A percentile compares a stretch with the other conserved stretches of the same genome.
phyloP scores from a whole-genome alignment of 2,113 vertebrate species.

The Halcyon senegalensis region DNA sequence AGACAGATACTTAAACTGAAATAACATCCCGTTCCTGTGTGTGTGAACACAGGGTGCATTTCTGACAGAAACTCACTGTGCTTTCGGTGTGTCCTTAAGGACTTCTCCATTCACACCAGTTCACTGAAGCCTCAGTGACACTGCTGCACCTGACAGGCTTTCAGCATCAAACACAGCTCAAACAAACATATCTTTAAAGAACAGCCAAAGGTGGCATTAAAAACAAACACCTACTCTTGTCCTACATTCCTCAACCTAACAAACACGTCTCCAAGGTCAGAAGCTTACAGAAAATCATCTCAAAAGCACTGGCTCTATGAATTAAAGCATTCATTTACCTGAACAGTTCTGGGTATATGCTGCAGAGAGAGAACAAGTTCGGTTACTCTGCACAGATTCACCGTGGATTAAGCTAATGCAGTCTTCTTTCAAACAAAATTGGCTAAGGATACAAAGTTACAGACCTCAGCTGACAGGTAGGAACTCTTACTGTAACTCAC shows the following conservation, averaged over 20 bases:
- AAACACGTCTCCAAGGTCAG: background rate
- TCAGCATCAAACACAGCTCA: background rate
- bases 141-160: background rate
- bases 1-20: slow-evolving; percentile 9
- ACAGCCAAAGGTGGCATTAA: background rate
- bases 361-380: background rate
- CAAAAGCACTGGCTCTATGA: background rate
- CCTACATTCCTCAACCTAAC: background rate
- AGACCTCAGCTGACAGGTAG: background rate
- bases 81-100: background rate
- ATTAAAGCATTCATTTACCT: background rate
- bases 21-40: background rate
- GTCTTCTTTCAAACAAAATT: background rate
- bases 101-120: background rate
- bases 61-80: background rate
- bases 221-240: background rate
- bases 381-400: background rate
- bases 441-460: background rate
- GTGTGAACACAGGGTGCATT: background rate
- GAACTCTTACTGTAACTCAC: background rate
- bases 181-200: background rate
- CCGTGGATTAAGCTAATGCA: background rate
- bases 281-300: background rate
- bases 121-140: background rate
- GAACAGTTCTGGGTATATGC: background rate